Evolutionary conservation across 2,888 invertebrate genomes (phyloP), one percentile per base, ranked within the genome.

Genomic region (Volucella zonaria): DNA sequence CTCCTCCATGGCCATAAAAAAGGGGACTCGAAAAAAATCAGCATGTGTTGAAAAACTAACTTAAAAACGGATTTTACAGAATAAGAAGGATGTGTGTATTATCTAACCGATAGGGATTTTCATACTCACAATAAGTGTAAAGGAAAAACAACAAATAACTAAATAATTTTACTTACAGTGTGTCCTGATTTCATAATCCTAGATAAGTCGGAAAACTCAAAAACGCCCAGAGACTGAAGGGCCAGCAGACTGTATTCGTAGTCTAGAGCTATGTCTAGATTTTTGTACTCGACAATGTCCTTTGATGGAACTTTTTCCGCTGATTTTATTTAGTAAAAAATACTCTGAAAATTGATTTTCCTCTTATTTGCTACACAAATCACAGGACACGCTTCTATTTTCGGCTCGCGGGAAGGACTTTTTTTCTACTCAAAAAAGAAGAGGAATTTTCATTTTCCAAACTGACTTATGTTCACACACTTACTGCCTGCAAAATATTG

Each of bases 401-500:
- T 47, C 64, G 67, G 54, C 31, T 51, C 40, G 43, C 4, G 42
- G 47, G 43, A 40, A 54, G 15, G 66, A 75, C 31, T 62, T 59
- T 74, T 49, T 80, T 61, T 54, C 49, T 31, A 49, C 47, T 15
- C 58, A 52, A 45, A 59, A 62, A 58, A 58, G 64, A 51, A 64
- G 64, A 56, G 61, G 59, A 73, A 52, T 75, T 76, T 71, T 58
- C 31, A 31, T 52, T 73, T 62, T 12, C 14, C 52, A 47, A 74
- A 64, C 47, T 74, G 70, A 66, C 62, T 70, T 70, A 66, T 75
- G 54, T 75, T 74, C 70, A 59, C 79, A 73, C 73, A 14, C n/a
- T n/a, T 71, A 76, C 45, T 64, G 85, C 67, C 61, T 81, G 71
- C 81, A 73, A 62, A 74, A 62, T 85, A 85, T 85, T 81, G 80